Base-by-base conservation (phyloP, 1,140 invertebrate genomes). In the Drosophila jambulina region DNA sequence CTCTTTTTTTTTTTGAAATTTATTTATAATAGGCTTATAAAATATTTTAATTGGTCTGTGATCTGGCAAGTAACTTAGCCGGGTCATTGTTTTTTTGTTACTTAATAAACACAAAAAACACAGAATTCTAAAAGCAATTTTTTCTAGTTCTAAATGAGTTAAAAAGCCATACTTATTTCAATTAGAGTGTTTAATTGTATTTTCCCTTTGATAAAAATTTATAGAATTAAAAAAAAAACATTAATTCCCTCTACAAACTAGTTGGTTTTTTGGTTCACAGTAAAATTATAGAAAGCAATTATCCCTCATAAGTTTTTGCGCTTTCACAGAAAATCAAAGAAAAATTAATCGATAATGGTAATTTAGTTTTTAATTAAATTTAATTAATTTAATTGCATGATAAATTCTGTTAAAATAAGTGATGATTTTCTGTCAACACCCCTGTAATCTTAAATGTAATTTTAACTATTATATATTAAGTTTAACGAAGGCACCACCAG, bases 1-100 rank as follows among this genome's bases (percentile, higher is more conserved):
- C 42, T 25, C 3, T 38, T 36, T 45, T 64, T 46, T 71, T 48
- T 19, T 45, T 19, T 43, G n/a, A n/a, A n/a, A 13, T 45, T 4
- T 5, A 64, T 65, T 46, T 48, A 88, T 85, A 88, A 90, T 90
- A 81, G 70, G 81, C 69, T 88, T 88, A 82, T 79, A 64, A 79
- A 90, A 81, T 85, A 90, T 76, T 82, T 45, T 85, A 83, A 88
- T 81, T 62, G 53, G 69, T 69, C 64, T 38, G 56, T 48, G 48
- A 51, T 32, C 42, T 56, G 34, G 34, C 23, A 19, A 25, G 29
- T 46, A 53, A 46, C 34, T 32, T 46, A 27, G 25, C 21, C 21
- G 10, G 21, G 53, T 38, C 34, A 23, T 38, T 38, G 21, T 38
- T 53, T 54, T 34, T 54, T 54, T 54, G 32, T 25, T n/a, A n/a